phyloP scores from a whole-genome alignment of 2,888 invertebrate species.

The Andrena chrysosceles region DNA sequence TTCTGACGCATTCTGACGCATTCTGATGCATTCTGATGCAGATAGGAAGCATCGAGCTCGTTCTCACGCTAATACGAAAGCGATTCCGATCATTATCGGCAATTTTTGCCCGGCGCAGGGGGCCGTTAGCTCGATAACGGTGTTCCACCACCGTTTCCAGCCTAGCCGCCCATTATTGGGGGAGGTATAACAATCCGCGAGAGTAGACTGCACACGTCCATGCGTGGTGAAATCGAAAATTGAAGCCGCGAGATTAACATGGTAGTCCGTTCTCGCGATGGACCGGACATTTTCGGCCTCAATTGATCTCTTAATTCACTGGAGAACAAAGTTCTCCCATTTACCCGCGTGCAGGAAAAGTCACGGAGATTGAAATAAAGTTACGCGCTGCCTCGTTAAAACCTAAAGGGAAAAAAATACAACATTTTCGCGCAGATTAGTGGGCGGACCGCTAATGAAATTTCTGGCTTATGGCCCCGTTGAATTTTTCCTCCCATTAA shows the following conservation, averaged over 20 bases:
- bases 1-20: too few relatives aligned
- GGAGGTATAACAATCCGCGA: conserved; percentile 39
- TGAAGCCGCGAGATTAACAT: conserved; percentile 29
- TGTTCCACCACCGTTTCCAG: neutral
- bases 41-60: conserved; percentile 5
- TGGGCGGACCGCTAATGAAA: neutral
- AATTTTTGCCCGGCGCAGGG: conserved; percentile 30
- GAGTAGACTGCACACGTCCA: neutral
- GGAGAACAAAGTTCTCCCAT: neutral
- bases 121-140: conserved; percentile 34
- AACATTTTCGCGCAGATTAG: neutral
- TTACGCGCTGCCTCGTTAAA: neutral
- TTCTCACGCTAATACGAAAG: conserved; percentile 31
- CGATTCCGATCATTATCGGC: conserved; percentile 50
- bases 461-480: neutral
- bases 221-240: conserved; percentile 49
- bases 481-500: neutral
- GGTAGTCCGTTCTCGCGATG: conserved; percentile 7
- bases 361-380: conserved; percentile 5
- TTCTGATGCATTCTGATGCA: neutral
- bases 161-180: conserved; percentile 25
- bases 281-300: neutral
- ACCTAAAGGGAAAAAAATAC: neutral
- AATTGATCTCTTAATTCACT: conserved; percentile 31
- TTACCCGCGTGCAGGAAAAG: neutral